phyloP scores from a whole-genome alignment of 2,797 vertebrate genomes.

The Enteromius afrohamiltoni region DNA sequence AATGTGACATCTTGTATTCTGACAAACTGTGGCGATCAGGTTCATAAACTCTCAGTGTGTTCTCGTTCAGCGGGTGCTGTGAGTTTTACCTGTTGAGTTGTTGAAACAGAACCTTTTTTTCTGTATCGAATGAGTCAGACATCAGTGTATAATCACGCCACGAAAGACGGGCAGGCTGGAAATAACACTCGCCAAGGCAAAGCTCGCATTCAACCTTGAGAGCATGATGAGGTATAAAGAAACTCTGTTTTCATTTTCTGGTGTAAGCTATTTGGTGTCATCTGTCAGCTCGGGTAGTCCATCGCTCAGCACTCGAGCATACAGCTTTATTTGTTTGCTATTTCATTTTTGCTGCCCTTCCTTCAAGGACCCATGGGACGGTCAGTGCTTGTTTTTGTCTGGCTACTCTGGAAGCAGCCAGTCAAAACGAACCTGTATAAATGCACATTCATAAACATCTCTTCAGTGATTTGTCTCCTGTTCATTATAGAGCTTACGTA shows the following conservation, averaged over 20 bases:
- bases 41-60: neutral
- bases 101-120: neutral
- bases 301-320: neutral
- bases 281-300: slow-evolving; percentile 28
- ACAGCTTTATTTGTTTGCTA: slow-evolving; percentile 18
- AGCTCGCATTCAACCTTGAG: slow-evolving; percentile 30
- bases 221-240: slow-evolving; percentile 27
- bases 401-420: neutral
- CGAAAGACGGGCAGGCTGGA: slow-evolving; percentile 14
- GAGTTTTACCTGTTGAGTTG: slow-evolving; percentile 11
- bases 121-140: slow-evolving; percentile 20
- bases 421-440: neutral
- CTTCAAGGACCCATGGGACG: neutral
- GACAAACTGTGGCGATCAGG: neutral
- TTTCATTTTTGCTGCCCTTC: slow-evolving; percentile 6
- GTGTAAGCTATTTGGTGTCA: slow-evolving; percentile 13
- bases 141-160: slow-evolving; percentile 9
- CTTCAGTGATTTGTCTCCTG: neutral
- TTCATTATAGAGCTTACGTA: neutral
- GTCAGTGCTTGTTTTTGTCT: neutral
- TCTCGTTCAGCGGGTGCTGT: neutral
- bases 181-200: slow-evolving; percentile 37
- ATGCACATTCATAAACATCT: neutral
- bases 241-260: slow-evolving; percentile 36
- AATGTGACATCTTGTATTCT: slow-evolving; percentile 16